Evolutionary conservation across 2,113 vertebrate species (phyloP), one percentile per base, ranked within the genome.

Genomic region (Herpetotheres cachinnans): DNA sequence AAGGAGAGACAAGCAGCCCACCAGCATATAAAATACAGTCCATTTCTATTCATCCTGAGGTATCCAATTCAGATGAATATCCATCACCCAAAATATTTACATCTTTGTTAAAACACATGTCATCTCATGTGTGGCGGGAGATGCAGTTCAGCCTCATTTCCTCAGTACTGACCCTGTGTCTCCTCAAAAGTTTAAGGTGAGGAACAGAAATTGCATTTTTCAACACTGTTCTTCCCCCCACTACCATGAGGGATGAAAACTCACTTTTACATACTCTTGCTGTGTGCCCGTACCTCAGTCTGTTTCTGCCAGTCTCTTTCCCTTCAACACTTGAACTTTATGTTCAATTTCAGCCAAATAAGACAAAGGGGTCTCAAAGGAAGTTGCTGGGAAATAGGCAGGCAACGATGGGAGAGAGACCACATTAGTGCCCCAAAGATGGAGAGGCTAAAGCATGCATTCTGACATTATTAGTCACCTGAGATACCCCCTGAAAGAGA

Each of bases 381-480:
- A 96, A 84, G 69, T 63, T 78, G 52, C 47, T 44, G 87, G 63
- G 66, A 91, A 97, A 89, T 67, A 94, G 77, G 77, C 65, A 94
- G 69, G 56, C 44, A 93, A 47, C 0, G 2, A 93, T 96, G 91
- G 21, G 27, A 89, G 67, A 58, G 40, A 91, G 61, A 56, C 44
- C 0, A 0, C 34, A 89, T 87, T 84, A 89, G 24, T 4, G 3
- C 16, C 38, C 44, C 65, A 56, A 67, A 96, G 81, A 94, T 56
- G 52, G 78, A 96, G 63, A 85, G 62, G 70, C 44, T 82, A 67
- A 95, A 69, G 52, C 58, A 94, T 72, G 47, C 15, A 61, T 95
- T 96, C 77, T 96, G 89, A 94, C 93, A 69, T 93, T 95, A 91
- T 91, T 89, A 96, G 92, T 76, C 91, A 93, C 89, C 77, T 61